These are phyloP conservation scores for Elephantulus edwardii DNA, from an alignment of 2,113 vertebrate species.

Conservation along the genomic window DNA sequence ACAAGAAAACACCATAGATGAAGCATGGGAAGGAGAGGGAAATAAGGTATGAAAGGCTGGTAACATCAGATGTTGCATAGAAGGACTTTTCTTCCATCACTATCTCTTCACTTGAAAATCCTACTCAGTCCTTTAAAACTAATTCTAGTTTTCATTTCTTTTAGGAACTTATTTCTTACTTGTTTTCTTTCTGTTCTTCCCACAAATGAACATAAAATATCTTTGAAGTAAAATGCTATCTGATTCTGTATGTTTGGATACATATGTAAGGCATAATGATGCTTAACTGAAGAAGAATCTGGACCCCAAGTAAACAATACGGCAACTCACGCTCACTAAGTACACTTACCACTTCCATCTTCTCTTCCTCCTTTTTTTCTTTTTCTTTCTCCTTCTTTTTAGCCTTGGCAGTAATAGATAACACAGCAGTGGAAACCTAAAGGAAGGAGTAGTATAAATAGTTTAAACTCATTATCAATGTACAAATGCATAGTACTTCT, in stretches of 20 bases:
- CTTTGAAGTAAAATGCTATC: conserved; percentile 11
- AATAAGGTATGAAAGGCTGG: background rate
- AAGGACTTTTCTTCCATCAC: background rate
- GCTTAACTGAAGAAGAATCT: conserved; percentile 1
- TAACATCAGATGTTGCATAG: background rate
- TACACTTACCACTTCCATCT: conserved; percentile 97
- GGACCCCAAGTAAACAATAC: background rate
- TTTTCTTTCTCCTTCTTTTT: conserved; percentile 99
- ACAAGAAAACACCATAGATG: background rate
- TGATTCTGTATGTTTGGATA: conserved; percentile 10
- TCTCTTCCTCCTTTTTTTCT: conserved; percentile 92
- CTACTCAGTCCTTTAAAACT: conserved; percentile 6
- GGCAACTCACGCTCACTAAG: background rate
- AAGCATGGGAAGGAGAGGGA: background rate
- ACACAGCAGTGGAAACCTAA: conserved; percentile 97
- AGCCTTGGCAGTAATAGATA: conserved; percentile 99
- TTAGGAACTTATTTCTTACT: conserved; percentile 16
- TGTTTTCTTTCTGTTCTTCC: background rate
- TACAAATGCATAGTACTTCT: background rate
- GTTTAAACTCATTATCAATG: background rate
- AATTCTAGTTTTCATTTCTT: conserved; percentile 8
- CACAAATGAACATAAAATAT: conserved; percentile 9
- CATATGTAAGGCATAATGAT: background rate
- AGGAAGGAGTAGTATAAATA: conserved; percentile 59
- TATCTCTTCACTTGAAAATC: background rate